Evolutionary conservation across 2,113 vertebrate species (phyloP).

Genomic region (Callipepla californica): DNA sequence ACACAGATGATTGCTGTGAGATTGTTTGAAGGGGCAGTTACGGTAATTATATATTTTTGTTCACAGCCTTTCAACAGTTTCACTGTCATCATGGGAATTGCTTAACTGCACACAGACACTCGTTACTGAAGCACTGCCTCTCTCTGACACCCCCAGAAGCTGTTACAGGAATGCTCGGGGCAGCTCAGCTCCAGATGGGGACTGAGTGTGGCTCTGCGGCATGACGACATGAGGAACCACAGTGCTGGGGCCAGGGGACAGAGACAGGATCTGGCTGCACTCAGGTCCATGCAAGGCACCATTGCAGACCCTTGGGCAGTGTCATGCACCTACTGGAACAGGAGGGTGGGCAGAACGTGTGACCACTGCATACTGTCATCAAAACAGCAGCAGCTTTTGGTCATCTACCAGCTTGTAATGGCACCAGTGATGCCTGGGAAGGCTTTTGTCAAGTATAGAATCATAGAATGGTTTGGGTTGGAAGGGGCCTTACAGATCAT

Average conservation of each 20-base stretch:
- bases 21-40: background rate
- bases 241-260: accelerated
- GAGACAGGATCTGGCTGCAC: background rate
- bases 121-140: background rate
- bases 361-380: background rate
- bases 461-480: no score
- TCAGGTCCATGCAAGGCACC: background rate
- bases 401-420: background rate
- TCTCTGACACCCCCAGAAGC: background rate
- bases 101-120: background rate
- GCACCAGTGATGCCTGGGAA: background rate
- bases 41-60: background rate
- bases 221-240: background rate
- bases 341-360: accelerated
- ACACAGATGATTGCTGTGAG: background rate
- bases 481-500: no score
- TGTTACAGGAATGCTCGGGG: background rate
- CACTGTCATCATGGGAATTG: background rate
- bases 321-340: accelerated
- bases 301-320: accelerated
- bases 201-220: accelerated
- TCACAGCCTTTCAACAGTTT: constrained; percentile 1
- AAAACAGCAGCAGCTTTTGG: background rate
- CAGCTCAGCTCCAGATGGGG: background rate
- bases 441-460: background rate